Conservation (phyloP, 2,888 invertebrate species). For the Aporophyla nigra region DNA sequence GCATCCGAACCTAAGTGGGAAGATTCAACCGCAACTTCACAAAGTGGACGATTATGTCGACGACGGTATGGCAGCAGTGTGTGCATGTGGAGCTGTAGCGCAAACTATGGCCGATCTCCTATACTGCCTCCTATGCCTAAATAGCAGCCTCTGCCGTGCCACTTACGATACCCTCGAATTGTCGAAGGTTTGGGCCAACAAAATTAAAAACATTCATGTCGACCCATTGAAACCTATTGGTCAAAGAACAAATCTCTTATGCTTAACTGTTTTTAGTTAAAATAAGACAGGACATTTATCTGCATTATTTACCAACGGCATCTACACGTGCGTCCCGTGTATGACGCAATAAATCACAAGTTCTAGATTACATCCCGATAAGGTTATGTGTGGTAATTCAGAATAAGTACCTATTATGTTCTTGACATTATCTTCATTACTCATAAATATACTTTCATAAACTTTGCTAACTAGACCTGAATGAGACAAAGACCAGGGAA, state of each 20-base stretch:
- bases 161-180: too few species aligned
- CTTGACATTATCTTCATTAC: slow-evolving; percentile 14
- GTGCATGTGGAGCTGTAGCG: too few species aligned
- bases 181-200: too few species aligned
- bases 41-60: too few species aligned
- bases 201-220: too few species aligned
- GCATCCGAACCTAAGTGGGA: too few species aligned
- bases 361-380: slow-evolving; percentile 54
- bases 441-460: neutral
- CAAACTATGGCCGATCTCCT: too few species aligned
- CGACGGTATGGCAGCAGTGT: too few species aligned
- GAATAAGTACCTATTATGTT: slow-evolving; percentile 30
- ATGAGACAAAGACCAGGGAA: neutral
- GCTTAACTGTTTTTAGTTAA: neutral
- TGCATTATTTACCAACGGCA: slow-evolving; percentile 29
- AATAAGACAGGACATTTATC: neutral
- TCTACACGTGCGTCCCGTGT: slow-evolving; percentile 29
- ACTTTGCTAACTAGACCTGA: neutral
- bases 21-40: too few species aligned
- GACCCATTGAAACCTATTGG: too few species aligned
- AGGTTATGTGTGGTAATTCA: slow-evolving; percentile 30
- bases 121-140: too few species aligned
- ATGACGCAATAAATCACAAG: slow-evolving; percentile 50
- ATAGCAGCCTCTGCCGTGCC: too few species aligned
- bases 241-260: neutral